A percentile compares a stretch with the other conserved stretches of the same genome.
These are phyloP conservation scores for Istiophorus platypterus DNA, from an alignment of 2,113 vertebrate species.

Conservation along the genomic window DNA sequence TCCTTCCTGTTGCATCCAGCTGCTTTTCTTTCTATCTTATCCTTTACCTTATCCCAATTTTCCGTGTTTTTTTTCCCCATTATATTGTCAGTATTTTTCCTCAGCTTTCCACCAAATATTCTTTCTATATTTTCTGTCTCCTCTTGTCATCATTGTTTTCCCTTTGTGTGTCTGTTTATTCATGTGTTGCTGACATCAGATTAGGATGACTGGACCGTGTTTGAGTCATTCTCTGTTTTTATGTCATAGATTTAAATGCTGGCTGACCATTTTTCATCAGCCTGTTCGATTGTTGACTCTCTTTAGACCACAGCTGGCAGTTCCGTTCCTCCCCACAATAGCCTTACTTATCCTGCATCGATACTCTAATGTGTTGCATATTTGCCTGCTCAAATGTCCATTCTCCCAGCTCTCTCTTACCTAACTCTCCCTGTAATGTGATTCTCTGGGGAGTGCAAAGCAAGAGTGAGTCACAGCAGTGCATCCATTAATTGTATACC, in stretches of 20 bases:
- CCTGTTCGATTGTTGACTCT: constrained; percentile 55
- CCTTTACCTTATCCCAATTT: constrained; percentile 51
- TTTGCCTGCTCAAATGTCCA: constrained; percentile 69
- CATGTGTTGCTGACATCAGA: constrained; percentile 26
- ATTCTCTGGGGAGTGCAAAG: constrained; percentile 46
- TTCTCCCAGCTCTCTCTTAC: constrained; percentile 44
- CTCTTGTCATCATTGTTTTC: constrained; percentile 11
- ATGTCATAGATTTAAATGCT: constrained; percentile 62
- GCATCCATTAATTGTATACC: constrained; percentile 63
- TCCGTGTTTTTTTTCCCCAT: constrained; percentile 15
- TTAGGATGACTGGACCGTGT: constrained; percentile 36
- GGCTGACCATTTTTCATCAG: constrained; percentile 68
- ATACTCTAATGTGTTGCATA: constrained; percentile 65
- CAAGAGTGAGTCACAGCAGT: constrained; percentile 62
- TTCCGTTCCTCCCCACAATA: constrained; percentile 64
- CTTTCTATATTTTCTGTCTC: constrained; percentile 8
- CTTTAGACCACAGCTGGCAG: constrained; percentile 59
- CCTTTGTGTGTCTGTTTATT: constrained; percentile 8
- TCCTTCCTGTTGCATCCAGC: constrained; percentile 74
- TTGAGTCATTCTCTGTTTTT: constrained; percentile 50
- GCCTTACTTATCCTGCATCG: constrained; percentile 67
- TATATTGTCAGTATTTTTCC: neutral
- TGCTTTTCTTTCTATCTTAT: constrained; percentile 33
- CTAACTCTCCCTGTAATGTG: constrained; percentile 55
- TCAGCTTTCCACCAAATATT: constrained; percentile 10